Percentiles rank a stretch among this genome's conserved stretches.
Conservation (phyloP, 2,113 vertebrate genomes). For the Hypomesus transpacificus region DNA sequence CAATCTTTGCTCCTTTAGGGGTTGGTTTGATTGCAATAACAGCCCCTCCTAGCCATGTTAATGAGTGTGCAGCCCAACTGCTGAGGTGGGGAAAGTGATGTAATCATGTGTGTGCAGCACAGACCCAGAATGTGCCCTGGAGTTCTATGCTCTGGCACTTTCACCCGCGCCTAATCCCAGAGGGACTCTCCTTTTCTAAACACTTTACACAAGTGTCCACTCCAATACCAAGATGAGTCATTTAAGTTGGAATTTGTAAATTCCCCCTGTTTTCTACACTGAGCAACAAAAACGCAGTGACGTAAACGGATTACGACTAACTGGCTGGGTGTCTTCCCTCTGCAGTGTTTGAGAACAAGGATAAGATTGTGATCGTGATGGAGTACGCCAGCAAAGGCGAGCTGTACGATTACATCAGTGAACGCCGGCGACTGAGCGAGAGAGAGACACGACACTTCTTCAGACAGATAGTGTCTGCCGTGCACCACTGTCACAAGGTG, state of each 20-base stretch:
- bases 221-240: constrained; percentile 8
- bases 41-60: constrained; percentile 52
- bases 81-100: constrained; percentile 61
- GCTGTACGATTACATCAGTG: constrained; percentile 96
- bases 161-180: constrained; percentile 27
- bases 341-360: constrained; percentile 97
- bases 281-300: background rate
- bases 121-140: constrained; percentile 34
- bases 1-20: constrained; percentile 16
- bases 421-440: constrained; percentile 86
- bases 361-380: constrained; percentile 99
- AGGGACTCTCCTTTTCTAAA: constrained; percentile 12
- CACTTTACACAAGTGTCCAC: constrained; percentile 22
- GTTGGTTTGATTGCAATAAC: constrained; percentile 54
- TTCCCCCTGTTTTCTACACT: no score
- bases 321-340: background rate
- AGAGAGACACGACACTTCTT: constrained; percentile 96
- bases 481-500: constrained; percentile 98
- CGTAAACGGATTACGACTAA: no score
- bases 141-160: constrained; percentile 29
- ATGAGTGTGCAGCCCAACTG: constrained; percentile 36
- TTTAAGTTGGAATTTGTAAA: constrained; percentile 1
- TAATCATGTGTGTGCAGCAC: constrained; percentile 47
- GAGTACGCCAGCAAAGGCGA: constrained; percentile 93
- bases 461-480: constrained; percentile 94